Percentiles rank a stretch among this genome's conserved stretches.
Conservation (phyloP, 2,888 invertebrate genomes). For the Ophion slaviceki region DNA sequence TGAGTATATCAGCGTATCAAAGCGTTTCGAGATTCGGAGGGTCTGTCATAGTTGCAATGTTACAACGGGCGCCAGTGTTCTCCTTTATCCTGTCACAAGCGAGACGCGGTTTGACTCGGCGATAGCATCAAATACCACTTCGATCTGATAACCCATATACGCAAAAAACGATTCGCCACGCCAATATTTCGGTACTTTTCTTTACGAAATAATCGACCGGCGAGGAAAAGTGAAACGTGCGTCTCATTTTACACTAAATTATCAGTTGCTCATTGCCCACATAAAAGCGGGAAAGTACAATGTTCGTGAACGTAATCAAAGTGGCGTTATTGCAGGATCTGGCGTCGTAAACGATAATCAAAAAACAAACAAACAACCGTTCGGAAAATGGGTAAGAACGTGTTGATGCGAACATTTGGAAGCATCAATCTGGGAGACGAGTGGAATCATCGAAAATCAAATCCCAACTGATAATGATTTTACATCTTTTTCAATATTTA, state of each 20-base stretch:
- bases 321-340: slow-evolving; percentile 7
- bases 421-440: background rate
- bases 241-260: background rate
- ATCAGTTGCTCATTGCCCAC: background rate
- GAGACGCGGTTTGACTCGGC: slow-evolving; percentile 38
- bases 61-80: slow-evolving; percentile 60
- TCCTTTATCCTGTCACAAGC: slow-evolving; percentile 51
- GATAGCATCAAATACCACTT: slow-evolving; percentile 33
- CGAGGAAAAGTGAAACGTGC: background rate
- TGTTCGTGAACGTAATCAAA: slow-evolving; percentile 4
- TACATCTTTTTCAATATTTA: too few species aligned
- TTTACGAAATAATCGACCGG: background rate
- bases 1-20: slow-evolving; percentile 35
- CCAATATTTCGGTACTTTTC: background rate
- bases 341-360: background rate
- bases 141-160: slow-evolving; percentile 17
- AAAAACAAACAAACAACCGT: background rate
- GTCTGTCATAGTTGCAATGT: slow-evolving; percentile 50
- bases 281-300: background rate
- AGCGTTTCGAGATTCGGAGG: slow-evolving; percentile 55
- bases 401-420: background rate
- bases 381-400: slow-evolving; percentile 54
- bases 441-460: background rate
- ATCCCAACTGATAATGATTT: too few species aligned
- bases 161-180: slow-evolving; percentile 24